Evolutionary conservation across 2,888 invertebrate species (phyloP).

Genomic region (Dromius quadrimaculatus): DNA sequence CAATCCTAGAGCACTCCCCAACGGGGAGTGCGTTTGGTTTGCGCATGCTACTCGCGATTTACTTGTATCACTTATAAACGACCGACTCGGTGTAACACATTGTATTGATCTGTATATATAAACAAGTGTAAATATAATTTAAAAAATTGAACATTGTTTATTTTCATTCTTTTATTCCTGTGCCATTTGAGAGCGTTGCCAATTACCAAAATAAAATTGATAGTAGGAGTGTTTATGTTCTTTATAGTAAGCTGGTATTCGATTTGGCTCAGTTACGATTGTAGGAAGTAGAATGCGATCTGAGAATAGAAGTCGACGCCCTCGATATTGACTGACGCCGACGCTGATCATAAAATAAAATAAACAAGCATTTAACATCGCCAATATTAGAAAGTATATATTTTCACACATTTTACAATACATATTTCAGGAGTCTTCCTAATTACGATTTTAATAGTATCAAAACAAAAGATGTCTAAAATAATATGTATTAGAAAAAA

Average conservation of each 20-base stretch:
- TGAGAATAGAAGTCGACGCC: conserved; percentile 48
- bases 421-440: too few species aligned
- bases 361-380: too few species aligned
- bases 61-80: conserved; percentile 51
- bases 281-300: conserved; percentile 41
- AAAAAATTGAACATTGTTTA: conserved; percentile 27
- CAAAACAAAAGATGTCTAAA: too few species aligned
- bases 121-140: conserved; percentile 52
- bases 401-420: too few species aligned
- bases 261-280: conserved; percentile 1
- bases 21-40: neutral
- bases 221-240: conserved; percentile 12
- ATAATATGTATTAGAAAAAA: too few species aligned
- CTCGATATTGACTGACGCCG: conserved; percentile 42
- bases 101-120: conserved; percentile 52
- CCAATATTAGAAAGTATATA: too few species aligned
- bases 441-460: too few species aligned
- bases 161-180: neutral
- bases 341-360: conserved; percentile 22
- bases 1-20: neutral
- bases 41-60: conserved; percentile 18
- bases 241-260: conserved; percentile 18
- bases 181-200: conserved; percentile 3
- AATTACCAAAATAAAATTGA: conserved; percentile 26
- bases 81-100: conserved; percentile 52